Evolutionary conservation across 1,140 invertebrate genomes (phyloP).

Genomic region (Parasteatoda tepidariorum): DNA sequence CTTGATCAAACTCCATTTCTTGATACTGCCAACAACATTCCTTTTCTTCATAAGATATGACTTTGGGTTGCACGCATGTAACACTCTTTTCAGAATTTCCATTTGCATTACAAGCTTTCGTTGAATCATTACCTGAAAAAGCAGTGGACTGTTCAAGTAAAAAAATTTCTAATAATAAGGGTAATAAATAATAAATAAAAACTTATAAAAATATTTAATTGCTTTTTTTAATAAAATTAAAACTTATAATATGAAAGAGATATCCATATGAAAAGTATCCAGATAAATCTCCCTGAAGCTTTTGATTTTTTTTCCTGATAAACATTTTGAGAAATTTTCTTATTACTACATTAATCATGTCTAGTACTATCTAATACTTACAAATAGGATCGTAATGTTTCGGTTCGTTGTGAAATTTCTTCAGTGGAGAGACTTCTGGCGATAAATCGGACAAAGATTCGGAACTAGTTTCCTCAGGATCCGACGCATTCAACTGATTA

Average conservation of each 20-base stretch:
- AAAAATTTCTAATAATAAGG: neutral
- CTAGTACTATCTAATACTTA: no score
- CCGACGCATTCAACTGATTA: slow-evolving; percentile 54
- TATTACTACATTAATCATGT: no score
- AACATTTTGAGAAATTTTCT: no score
- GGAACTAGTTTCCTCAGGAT: slow-evolving; percentile 35
- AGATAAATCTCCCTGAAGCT: no score
- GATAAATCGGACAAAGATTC: slow-evolving; percentile 37
- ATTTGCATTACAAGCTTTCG: neutral
- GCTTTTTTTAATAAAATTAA: no score
- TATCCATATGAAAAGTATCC: no score
- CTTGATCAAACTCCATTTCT: slow-evolving; percentile 46
- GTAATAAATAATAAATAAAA: neutral
- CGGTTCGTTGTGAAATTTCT: neutral
- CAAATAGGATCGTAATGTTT: no score
- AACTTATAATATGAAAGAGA: no score
- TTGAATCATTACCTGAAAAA: neutral
- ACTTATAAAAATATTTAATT: no score
- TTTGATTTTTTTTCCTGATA: no score
- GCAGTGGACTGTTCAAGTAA: no score
- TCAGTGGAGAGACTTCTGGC: neutral
- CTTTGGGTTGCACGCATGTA: neutral
- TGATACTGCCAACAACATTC: slow-evolving; percentile 45
- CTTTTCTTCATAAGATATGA: neutral
- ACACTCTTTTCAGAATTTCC: neutral